Percentiles rank a stretch among this genome's conserved stretches.
phyloP scores from a whole-genome alignment of 2,888 invertebrate genomes.

The Drosophila infuscata region DNA sequence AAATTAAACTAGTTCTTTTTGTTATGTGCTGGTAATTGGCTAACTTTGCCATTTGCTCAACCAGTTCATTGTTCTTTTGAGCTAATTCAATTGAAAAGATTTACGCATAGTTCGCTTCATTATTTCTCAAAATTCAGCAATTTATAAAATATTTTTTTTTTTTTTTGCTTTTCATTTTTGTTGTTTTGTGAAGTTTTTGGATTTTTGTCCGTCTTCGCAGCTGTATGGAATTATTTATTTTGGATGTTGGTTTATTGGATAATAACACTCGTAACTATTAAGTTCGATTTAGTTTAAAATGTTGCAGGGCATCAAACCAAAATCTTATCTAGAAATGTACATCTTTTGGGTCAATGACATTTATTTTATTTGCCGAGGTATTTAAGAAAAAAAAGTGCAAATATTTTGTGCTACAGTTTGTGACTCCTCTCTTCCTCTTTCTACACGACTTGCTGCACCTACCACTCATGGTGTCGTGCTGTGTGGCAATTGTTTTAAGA shows the following conservation, averaged over 20 bases:
- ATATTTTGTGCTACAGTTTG: constrained; percentile 26
- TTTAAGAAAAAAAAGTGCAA: neutral
- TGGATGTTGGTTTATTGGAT: neutral
- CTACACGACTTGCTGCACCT: neutral
- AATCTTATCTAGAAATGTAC: neutral
- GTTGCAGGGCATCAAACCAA: neutral
- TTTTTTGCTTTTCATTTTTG: no score
- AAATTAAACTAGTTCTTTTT: constrained; percentile 1
- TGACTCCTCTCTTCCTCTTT: neutral
- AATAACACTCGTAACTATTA: neutral
- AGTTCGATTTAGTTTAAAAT: neutral
- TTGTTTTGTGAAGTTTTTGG: constrained; percentile 12
- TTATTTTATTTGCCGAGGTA: neutral
- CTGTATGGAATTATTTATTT: constrained; percentile 6
- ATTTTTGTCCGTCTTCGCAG: constrained; percentile 19
- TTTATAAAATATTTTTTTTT: neutral
- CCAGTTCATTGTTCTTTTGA: constrained; percentile 16
- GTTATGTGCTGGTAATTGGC: neutral
- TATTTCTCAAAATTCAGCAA: neutral
- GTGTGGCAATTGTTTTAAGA: constrained; percentile 44
- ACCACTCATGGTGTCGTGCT: neutral
- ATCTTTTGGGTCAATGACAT: neutral
- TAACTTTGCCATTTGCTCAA: constrained; percentile 3
- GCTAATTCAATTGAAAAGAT: constrained; percentile 32
- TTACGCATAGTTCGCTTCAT: neutral